Evolutionary conservation across 2,113 vertebrate genomes (phyloP), one percentile per base, ranked within the genome.

Genomic region (Pholis gunnellus): DNA sequence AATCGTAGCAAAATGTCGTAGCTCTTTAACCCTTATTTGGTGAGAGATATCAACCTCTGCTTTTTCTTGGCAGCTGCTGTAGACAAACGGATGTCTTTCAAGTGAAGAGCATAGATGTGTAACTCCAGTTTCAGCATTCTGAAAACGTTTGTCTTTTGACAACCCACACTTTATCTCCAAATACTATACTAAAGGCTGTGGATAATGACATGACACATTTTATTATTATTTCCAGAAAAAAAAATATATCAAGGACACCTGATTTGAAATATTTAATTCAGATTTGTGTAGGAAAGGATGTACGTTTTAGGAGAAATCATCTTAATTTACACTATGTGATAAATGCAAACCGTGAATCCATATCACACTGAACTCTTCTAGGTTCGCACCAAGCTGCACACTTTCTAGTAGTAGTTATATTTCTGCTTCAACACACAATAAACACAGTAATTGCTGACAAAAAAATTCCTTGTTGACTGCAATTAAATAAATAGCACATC

Each of bases 21-120:
- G 31, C 64, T 86, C 69, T 82, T 48, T 68, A 78, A 71, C 57
- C 59, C 22, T 65, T 38, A 68, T 87, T 60, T 59, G 17, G 22
- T 64, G 15, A 67, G 48, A 65, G 34, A 74, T 59, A 65, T 79
- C 20, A 50, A 20, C 36, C 46, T 60, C 46, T 57, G 27, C 13
- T 65, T 54, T 64, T 42, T 74, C 18, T 17, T 79, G 61, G 40
- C 56, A 65, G 25, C 67, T 11, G 25, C 59, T 69, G 40, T n/a
- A 5, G 34, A 42, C 3, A 61, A 77, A 71, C 36, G 66, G 13
- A 48, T 18, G 36, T 66, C 27, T 88, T 77, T 63, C 61, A 78
- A 72, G 48, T 68, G 50, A 76, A 69, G 70, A 22, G 3, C 38
- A 44, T 22, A 60, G 42, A 61, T 22, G 29, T 48, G 25, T 65